Evolutionary conservation across 2,113 vertebrate genomes (phyloP).

Genomic region (Rattus rattus): DNA sequence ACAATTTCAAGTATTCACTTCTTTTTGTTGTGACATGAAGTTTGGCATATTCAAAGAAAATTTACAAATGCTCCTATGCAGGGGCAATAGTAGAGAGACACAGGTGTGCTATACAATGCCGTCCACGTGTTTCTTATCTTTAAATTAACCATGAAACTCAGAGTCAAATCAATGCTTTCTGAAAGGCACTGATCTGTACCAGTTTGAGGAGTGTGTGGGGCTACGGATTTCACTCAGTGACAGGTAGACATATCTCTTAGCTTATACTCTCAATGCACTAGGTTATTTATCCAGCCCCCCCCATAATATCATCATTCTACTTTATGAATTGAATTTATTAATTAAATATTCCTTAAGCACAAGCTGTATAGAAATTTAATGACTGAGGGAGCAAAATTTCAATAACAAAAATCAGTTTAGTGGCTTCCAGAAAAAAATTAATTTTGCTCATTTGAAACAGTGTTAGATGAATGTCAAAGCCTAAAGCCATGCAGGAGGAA

Average conservation of each 20-base stretch:
- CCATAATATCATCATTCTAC: neutral
- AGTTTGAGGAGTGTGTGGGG: neutral
- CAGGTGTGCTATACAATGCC: neutral
- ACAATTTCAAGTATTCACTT: conserved; percentile 26
- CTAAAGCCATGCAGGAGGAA: conserved; percentile 55
- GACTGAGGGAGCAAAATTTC: conserved; percentile 44
- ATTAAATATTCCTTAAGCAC: conserved; percentile 55
- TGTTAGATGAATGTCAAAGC: conserved; percentile 58
- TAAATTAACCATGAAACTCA: conserved; percentile 12
- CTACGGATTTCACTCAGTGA: neutral
- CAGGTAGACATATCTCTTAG: neutral
- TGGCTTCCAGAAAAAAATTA: conserved; percentile 40
- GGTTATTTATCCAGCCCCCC: neutral
- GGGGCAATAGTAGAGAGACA: conserved; percentile 36
- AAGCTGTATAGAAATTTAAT: conserved; percentile 55
- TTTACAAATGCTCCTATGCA: neutral
- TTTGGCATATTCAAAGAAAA: neutral
- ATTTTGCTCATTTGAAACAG: conserved; percentile 58
- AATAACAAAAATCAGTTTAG: conserved; percentile 65
- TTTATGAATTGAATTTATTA: conserved; percentile 56
- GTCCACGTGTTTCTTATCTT: neutral
- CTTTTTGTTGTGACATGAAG: conserved; percentile 19
- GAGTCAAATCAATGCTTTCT: conserved; percentile 31
- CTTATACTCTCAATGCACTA: neutral
- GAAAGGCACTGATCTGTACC: neutral